Evolutionary conservation across 2,797 vertebrate genomes (phyloP), one percentile per base, ranked within the genome.

Genomic region (Labeo calbasu): DNA sequence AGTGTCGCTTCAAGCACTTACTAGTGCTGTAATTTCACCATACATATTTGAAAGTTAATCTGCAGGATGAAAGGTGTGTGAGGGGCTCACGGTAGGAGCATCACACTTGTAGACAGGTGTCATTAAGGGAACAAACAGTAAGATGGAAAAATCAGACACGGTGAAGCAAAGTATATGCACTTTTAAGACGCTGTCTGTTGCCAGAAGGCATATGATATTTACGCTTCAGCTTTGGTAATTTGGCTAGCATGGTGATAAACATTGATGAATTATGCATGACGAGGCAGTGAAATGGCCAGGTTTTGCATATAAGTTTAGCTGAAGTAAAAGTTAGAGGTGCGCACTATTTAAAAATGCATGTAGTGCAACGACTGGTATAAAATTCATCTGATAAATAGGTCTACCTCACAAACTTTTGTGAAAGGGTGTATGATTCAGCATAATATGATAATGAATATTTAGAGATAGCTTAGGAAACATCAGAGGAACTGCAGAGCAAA

Each of bases 41-140:
- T 40, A 73, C 12, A 50, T 71, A 40, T 71, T 70, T 79, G 36
- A 70, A 69, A 65, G 77, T 63, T 73, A 84, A 84, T 79, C 70
- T 79, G 57, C 77, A 65, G 21, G 83, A 84, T 79, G 46, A 65
- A 84, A 79, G 46, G 11, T 72, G 46, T 63, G 40, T 0, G 5
- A 77, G 19, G 36, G 25, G 53, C 40, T 84, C 66, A 65, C 25
- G 1, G 36, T 25, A 15, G 75, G 19, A 78, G 77, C 1, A 23
- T 53, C 19, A 79, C 66, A 43, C 77, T 83, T 63, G 68, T 48
- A 55, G 71, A 53, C 61, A 23, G 59, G 32, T 17, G 6, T 66
- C 61, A 73, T 69, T 77, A 76, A 76, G 9, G 48, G 48, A 55
- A 76, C 32, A 76, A 68, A 76, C 61, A 21, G 59, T 53, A 51